Conservation (phyloP, 2,888 invertebrate genomes). For the Rhogogaster chlorosoma region DNA sequence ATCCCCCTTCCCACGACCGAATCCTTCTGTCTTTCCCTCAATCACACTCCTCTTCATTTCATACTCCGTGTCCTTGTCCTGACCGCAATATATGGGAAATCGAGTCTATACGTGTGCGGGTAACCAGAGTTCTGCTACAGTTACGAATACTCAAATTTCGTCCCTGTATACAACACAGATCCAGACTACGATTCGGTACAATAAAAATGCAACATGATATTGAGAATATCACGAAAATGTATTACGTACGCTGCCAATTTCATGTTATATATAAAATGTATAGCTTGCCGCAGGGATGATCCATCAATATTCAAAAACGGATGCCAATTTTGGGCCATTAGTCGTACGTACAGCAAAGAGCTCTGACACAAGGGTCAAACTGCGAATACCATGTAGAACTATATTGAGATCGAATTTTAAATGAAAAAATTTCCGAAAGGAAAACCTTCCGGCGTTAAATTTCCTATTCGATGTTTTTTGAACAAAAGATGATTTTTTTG, state of each 20-base stretch:
- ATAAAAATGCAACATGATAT: background rate
- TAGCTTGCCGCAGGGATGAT: background rate
- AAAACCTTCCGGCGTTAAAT: background rate
- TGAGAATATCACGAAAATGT: background rate
- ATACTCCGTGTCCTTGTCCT: background rate
- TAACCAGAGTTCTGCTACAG: background rate
- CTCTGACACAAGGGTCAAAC: background rate
- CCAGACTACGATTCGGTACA: background rate
- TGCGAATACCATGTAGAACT: background rate
- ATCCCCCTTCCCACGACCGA: conserved; percentile 9
- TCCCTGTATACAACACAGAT: background rate
- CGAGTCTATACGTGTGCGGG: background rate
- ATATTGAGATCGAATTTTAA: background rate
- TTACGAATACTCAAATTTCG: background rate
- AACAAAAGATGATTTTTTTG: background rate
- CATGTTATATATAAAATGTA: background rate
- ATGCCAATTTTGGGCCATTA: background rate
- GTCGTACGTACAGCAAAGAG: background rate
- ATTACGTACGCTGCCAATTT: background rate
- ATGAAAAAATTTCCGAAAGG: background rate
- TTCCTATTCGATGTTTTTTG: background rate
- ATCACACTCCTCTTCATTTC: conserved; percentile 56
- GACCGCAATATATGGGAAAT: background rate
- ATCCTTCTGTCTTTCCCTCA: conserved; percentile 58
- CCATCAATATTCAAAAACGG: background rate